These are phyloP conservation scores for Geophilus truncorum DNA, from an alignment of 2,888 invertebrate species.

Conservation along the genomic window DNA sequence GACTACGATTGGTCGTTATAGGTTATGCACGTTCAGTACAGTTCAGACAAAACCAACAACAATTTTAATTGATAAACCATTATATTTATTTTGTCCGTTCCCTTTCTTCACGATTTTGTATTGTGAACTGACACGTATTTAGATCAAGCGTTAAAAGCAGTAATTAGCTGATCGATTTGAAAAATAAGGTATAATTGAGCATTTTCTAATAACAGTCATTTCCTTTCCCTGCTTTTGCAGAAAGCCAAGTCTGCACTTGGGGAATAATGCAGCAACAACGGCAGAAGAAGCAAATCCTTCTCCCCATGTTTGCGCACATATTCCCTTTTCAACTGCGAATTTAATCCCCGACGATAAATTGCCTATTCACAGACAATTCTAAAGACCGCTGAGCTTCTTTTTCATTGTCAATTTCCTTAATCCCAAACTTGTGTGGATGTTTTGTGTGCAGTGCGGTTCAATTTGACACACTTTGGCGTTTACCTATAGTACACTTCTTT, in stretches of 20 bases:
- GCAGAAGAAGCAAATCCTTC: not conserved
- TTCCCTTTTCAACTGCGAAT: not conserved
- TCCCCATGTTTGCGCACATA: not conserved
- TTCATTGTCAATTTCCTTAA: not conserved
- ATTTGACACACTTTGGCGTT: not conserved
- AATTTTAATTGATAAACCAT: too few species aligned
- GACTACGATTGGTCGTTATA: too few species aligned
- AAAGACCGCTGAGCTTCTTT: not conserved
- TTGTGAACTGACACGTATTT: not conserved
- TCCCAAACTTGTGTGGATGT: not conserved
- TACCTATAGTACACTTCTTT: not conserved
- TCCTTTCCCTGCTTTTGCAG: not conserved
- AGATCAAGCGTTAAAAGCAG: not conserved
- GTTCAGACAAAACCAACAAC: too few species aligned
- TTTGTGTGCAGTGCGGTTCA: not conserved
- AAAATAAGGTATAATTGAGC: not conserved
- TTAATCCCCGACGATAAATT: constrained; percentile 3
- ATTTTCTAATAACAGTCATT: not conserved
- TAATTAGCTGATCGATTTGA: not conserved
- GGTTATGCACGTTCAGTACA: too few species aligned
- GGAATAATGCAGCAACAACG: not conserved
- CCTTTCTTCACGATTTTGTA: too few species aligned
- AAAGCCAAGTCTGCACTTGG: not conserved
- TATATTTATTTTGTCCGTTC: too few species aligned
- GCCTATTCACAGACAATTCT: not conserved